These are phyloP conservation scores for Uropetala carovei DNA, from an alignment of 2,888 invertebrate species.

Conservation along the genomic window DNA sequence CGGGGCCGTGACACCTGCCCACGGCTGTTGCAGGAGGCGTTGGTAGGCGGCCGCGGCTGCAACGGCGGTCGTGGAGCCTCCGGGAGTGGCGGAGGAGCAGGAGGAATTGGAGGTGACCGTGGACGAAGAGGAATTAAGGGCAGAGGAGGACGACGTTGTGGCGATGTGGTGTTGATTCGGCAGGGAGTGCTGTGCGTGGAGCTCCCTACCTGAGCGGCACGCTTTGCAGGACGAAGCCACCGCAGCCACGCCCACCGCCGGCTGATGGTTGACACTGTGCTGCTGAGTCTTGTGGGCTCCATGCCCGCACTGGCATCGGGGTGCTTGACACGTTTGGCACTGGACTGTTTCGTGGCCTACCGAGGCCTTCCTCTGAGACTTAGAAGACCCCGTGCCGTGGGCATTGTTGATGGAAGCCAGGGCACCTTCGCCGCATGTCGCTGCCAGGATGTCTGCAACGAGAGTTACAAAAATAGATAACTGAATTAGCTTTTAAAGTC, in stretches of 20 bases:
- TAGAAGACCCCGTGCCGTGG: too few species aligned
- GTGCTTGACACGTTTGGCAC: too few species aligned
- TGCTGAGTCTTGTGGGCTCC: too few species aligned
- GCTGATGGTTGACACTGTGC: conserved; percentile 31
- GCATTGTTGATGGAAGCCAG: too few species aligned
- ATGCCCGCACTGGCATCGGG: too few species aligned
- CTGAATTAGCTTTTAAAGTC: too few species aligned
- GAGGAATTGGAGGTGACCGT: background rate
- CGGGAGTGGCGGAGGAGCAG: background rate
- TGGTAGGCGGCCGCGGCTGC: conserved; percentile 45
- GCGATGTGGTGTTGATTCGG: background rate
- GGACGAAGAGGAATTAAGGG: background rate
- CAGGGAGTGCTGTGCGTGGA: background rate
- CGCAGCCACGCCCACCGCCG: conserved; percentile 66
- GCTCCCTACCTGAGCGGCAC: background rate
- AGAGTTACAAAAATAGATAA: too few species aligned
- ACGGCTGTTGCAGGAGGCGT: conserved; percentile 67
- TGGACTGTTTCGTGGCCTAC: too few species aligned
- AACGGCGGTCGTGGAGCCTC: background rate
- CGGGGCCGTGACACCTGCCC: conserved; percentile 66
- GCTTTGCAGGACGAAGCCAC: conserved; percentile 57
- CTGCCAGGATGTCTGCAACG: too few species aligned
- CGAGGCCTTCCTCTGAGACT: too few species aligned
- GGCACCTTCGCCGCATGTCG: too few species aligned
- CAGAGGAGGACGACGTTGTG: background rate